phyloP scores from a whole-genome alignment of 2,113 vertebrate species.

The Pristiophorus japonicus region DNA sequence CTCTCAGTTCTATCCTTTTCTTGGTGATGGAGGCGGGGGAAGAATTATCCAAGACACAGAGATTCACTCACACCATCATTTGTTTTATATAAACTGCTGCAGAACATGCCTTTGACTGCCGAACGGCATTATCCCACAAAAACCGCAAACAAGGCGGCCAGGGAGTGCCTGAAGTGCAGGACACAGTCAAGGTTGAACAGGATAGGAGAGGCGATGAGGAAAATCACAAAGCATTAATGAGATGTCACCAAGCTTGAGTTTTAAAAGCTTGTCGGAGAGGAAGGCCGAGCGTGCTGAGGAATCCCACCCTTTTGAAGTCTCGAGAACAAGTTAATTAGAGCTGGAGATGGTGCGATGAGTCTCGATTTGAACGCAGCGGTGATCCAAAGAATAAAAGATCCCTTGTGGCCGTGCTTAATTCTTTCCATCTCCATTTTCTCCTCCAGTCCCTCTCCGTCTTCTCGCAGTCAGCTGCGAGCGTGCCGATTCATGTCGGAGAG shows the following conservation, averaged over 20 bases:
- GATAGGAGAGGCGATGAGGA: neutral
- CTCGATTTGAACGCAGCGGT: neutral
- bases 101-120: neutral
- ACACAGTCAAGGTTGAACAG: neutral
- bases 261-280: neutral
- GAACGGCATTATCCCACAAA: neutral
- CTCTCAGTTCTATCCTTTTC: neutral
- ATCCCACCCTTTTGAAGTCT: neutral
- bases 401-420: neutral
- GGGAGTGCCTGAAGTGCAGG: neutral
- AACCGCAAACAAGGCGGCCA: neutral
- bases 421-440: neutral
- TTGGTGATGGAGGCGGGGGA: neutral
- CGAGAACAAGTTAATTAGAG: conserved; percentile 18
- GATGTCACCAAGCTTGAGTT: neutral
- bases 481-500: neutral
- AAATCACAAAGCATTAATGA: neutral
- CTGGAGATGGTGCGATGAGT: neutral
- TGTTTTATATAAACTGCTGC: neutral
- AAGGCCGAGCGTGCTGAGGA: neutral
- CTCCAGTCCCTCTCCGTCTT: neutral
- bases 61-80: neutral
- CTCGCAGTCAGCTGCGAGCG: neutral
- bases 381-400: neutral
- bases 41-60: neutral